A percentile compares a stretch with the other conserved stretches of the same genome.
These are phyloP conservation scores for Hestina assimilis DNA, from an alignment of 1,140 invertebrate species.

Conservation along the genomic window DNA sequence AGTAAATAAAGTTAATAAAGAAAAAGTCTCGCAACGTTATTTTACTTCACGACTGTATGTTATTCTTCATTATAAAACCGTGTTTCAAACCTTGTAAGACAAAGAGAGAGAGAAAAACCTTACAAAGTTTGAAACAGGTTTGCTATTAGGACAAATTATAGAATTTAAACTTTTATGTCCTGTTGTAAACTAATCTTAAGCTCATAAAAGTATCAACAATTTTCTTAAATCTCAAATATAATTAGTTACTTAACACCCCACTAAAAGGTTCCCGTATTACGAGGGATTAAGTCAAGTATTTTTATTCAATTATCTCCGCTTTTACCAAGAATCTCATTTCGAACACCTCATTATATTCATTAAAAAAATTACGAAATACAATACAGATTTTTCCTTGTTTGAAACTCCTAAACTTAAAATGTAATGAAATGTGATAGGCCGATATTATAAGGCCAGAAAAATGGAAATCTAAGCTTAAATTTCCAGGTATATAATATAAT, in stretches of 20 bases:
- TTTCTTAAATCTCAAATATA: background rate
- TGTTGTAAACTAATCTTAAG: no score
- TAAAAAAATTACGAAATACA: background rate
- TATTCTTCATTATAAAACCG: no score
- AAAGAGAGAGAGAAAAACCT: no score
- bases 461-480: background rate
- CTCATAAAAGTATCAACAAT: background rate
- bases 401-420: background rate
- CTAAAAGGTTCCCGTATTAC: background rate
- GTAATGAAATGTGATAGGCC: background rate
- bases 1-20: no score
- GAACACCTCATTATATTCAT: background rate
- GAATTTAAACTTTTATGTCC: no score
- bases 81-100: no score
- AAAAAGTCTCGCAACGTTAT: no score
- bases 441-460: background rate
- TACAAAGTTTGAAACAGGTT: no score
- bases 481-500: background rate
- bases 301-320: background rate
- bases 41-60: no score
- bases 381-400: background rate
- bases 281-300: background rate
- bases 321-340: background rate
- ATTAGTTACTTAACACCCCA: background rate
- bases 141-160: no score